Evolutionary conservation across 2,797 vertebrate species (phyloP).

Genomic region (Ctenopoma multispine): DNA sequence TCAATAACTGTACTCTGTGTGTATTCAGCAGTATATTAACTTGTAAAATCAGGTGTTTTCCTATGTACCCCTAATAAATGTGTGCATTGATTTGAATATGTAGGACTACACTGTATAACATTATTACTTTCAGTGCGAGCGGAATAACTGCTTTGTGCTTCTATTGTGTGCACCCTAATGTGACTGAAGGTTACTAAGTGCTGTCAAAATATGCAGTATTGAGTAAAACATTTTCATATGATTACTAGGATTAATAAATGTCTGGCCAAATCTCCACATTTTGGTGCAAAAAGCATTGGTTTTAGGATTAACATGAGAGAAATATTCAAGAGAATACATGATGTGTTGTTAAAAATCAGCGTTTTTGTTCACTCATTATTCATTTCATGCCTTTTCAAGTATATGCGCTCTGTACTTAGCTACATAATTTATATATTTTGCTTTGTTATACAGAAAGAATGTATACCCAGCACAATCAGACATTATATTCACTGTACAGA

Average conservation of each 20-base stretch:
- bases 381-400: constrained; percentile 54
- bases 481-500: no score
- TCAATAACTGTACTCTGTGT: constrained; percentile 1
- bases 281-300: constrained; percentile 39
- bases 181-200: constrained; percentile 36
- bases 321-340: constrained; percentile 55
- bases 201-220: constrained; percentile 36
- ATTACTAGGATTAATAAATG: constrained; percentile 50
- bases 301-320: constrained; percentile 46
- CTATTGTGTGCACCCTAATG: not conserved
- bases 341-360: constrained; percentile 38
- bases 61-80: not conserved
- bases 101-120: not conserved
- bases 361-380: constrained; percentile 55
- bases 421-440: constrained; percentile 51
- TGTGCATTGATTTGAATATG: constrained; percentile 19
- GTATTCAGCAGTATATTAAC: not conserved
- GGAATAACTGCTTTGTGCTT: not conserved
- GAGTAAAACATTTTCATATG: constrained; percentile 36
- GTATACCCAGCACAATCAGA: constrained; percentile 6
- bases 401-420: constrained; percentile 16
- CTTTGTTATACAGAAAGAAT: constrained; percentile 17
- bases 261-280: constrained; percentile 38
- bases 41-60: constrained; percentile 1
- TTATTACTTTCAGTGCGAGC: not conserved